Evolutionary conservation across 2,797 vertebrate genomes (phyloP), one percentile per base, ranked within the genome.

Genomic region (Sebastolobus altivelis): DNA sequence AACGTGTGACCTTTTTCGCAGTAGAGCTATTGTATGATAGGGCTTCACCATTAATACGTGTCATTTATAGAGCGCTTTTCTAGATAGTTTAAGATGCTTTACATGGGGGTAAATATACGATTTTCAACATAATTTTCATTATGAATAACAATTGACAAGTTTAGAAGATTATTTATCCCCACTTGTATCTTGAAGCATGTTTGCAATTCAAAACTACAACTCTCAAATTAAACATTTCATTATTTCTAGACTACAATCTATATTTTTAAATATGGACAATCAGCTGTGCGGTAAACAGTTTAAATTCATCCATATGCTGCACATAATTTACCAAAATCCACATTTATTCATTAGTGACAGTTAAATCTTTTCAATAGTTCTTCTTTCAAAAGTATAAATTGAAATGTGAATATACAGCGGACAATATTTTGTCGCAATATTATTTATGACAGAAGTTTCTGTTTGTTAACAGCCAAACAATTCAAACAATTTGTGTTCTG

Each of bases 271-370:
- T 29, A 13, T 33, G 10, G 27, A 79, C 11, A 72, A 63, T 46
- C 13, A 18, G 11, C 14, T 66, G 14, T 12, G 37, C 20, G 65
- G 29, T 25, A 72, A 35, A 40, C 35, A 37, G 5, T 20, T 14
- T 6, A 46, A 22, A 69, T 68, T 58, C 11, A 67, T 81, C 6
- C 22, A 56, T 8, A 62, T 6, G 22, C 16, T 4, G 35, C 18
- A 62, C 31, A 58, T 20, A 4, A 78, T 20, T 83, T 58, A 87
- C 12, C 59, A 84, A 87, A 88, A 81, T 73, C 35, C 68, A 85
- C 43, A 77, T 93, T 80, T 87, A 91, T 91, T 90, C 22, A 80
- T 82, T 67, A 5, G 13, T 61, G 27, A 87, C 35, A 70, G 16
- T 71, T 75, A 43, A 67, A 62, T 71, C 33, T 85, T 75, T 74